A percentile compares a stretch with the other conserved stretches of the same genome.
Evolutionary conservation across 2,888 invertebrate genomes (phyloP).

Genomic region (Silvanus unidentatus): DNA sequence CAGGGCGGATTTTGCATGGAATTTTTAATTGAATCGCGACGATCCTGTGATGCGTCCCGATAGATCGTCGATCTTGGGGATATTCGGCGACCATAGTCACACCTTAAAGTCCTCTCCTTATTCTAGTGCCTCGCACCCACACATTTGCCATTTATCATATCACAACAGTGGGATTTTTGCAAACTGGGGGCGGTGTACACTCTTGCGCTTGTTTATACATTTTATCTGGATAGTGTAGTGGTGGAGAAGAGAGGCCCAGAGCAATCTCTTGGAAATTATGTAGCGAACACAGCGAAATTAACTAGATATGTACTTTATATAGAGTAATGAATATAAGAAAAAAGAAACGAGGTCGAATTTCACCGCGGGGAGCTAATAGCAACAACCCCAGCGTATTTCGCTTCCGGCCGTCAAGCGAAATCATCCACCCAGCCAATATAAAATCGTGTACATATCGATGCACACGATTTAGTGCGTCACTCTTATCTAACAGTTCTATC

Average conservation of each 20-base stretch:
- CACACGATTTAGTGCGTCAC: background rate
- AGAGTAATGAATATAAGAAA: too few species aligned
- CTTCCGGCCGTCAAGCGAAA: conserved; percentile 23
- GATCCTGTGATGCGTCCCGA: too few species aligned
- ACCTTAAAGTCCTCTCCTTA: too few species aligned
- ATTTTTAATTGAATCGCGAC: too few species aligned
- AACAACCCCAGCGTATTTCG: conserved; percentile 29
- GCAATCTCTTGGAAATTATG: conserved; percentile 36
- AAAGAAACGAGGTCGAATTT: conserved; percentile 3
- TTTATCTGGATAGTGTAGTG: conserved; percentile 28
- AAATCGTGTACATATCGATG: background rate
- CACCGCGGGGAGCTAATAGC: conserved; percentile 29
- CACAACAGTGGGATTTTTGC: conserved; percentile 24
- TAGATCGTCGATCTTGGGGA: too few species aligned
- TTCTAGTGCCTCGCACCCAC: conserved; percentile 27
- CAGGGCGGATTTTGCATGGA: too few species aligned
- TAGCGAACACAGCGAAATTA: conserved; percentile 36
- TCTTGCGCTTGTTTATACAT: conserved; percentile 34
- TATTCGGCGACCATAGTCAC: too few species aligned
- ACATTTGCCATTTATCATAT: conserved; percentile 26
- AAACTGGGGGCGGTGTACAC: conserved; percentile 16
- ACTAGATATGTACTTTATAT: conserved; percentile 22
- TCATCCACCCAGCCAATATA: conserved; percentile 15
- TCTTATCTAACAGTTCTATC: too few species aligned
- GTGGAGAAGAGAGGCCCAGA: conserved; percentile 16